Conservation (phyloP, 1,140 invertebrate species). For the Archegozetes longisetosus region DNA sequence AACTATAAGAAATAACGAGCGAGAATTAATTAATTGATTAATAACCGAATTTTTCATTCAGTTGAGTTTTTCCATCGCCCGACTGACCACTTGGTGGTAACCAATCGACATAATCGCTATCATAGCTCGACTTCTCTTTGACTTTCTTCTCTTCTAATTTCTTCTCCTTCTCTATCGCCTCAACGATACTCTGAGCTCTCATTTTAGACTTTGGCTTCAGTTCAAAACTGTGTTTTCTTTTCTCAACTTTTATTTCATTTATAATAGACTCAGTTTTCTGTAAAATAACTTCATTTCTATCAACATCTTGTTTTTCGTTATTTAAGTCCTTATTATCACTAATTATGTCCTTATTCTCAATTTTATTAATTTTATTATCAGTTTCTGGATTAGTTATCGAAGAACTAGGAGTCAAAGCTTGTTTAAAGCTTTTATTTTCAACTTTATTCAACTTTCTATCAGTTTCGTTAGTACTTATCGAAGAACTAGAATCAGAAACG, state of each 20-base stretch:
- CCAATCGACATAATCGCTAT: slow-evolving; percentile 15
- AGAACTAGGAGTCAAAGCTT: no score
- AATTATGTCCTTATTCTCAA: neutral
- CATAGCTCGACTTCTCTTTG: neutral
- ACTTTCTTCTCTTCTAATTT: neutral
- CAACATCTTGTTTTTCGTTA: neutral
- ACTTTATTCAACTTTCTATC: no score
- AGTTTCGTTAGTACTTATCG: neutral
- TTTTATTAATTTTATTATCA: neutral
- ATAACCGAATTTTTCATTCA: slow-evolving; percentile 18
- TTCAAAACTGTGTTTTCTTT: neutral
- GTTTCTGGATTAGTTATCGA: no score
- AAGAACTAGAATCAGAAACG: neutral
- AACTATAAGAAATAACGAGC: no score
- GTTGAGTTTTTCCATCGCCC: slow-evolving; percentile 14
- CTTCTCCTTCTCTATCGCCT: slow-evolving; percentile 7
- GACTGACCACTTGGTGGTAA: slow-evolving; percentile 11
- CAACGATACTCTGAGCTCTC: neutral
- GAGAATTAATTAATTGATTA: no score
- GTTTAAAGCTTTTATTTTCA: no score
- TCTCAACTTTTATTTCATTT: neutral
- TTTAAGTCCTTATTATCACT: neutral
- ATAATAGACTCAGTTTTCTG: neutral
- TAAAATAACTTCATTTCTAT: neutral
- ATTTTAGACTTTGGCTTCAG: neutral